Percentiles rank a stretch among this genome's conserved stretches.
Conservation (phyloP, 2,113 vertebrate species). For the Etia nguti region DNA sequence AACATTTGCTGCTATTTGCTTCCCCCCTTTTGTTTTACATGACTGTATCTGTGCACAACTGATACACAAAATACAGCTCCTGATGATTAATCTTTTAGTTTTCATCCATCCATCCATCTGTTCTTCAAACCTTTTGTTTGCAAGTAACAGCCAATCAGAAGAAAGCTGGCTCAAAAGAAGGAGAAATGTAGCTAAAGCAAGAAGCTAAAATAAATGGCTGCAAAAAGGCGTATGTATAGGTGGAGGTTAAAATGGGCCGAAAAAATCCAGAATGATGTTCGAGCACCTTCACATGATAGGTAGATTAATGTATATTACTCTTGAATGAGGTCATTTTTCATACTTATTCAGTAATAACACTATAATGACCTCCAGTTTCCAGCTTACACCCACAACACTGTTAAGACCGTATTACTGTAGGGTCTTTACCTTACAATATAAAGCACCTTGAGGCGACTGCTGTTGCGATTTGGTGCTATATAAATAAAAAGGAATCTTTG, state of each 20-base stretch:
- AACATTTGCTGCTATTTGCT: not conserved
- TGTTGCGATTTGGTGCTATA: not conserved
- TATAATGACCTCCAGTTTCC: not conserved
- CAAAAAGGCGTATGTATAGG: not conserved
- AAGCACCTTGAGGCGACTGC: not conserved
- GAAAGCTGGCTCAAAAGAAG: not conserved
- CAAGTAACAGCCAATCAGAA: not conserved
- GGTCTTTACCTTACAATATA: not conserved
- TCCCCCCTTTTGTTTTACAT: not conserved
- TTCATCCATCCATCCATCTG: not conserved
- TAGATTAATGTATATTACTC: not conserved
- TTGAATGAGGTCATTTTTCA: not conserved
- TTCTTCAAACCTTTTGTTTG: not conserved
- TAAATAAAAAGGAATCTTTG: not conserved
- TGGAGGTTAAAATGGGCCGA: not conserved
- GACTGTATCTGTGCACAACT: not conserved
- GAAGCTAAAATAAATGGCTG: not conserved
- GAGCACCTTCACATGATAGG: not conserved
- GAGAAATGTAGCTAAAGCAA: not conserved
- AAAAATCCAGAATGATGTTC: not conserved
- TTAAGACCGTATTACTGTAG: not conserved
- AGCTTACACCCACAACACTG: not conserved
- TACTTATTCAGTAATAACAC: not conserved
- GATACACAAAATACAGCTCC: not conserved
- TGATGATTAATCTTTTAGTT: not conserved